Evolutionary conservation across 2,888 invertebrate genomes (phyloP).

Genomic region (Pyrrhia umbra): DNA sequence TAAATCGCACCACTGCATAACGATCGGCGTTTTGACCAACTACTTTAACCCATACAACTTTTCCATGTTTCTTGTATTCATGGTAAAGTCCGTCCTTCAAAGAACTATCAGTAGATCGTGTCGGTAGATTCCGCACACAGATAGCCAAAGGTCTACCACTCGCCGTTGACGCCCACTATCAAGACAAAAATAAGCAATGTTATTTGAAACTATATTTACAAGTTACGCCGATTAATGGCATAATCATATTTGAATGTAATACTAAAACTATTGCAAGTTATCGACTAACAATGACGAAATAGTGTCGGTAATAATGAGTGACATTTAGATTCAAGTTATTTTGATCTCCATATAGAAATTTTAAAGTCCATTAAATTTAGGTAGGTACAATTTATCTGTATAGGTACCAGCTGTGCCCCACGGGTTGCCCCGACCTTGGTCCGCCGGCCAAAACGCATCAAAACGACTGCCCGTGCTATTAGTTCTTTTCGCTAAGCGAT

Average conservation of each 20-base stretch:
- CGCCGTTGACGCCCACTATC: constrained; percentile 92
- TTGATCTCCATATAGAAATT: too few relatives aligned
- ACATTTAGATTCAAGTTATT: too few relatives aligned
- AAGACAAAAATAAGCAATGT: constrained; percentile 61
- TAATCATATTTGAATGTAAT: too few relatives aligned
- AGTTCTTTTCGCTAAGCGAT: too few relatives aligned
- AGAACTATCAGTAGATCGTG: constrained; percentile 97
- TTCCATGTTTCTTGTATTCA: constrained; percentile 99
- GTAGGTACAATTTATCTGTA: too few relatives aligned
- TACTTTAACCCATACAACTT: constrained; percentile 98
- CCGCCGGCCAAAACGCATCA: too few relatives aligned
- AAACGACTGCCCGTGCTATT: too few relatives aligned
- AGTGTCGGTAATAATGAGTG: too few relatives aligned
- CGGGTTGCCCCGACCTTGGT: too few relatives aligned
- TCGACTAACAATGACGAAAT: neutral
- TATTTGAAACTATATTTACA: constrained; percentile 44
- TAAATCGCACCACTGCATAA: constrained; percentile 97
- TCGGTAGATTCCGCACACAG: constrained; percentile 97
- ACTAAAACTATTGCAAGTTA: too few relatives aligned
- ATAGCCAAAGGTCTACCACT: constrained; percentile 94
- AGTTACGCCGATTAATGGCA: constrained; percentile 14
- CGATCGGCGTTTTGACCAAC: constrained; percentile 97
- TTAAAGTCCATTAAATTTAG: too few relatives aligned
- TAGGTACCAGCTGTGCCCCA: too few relatives aligned
- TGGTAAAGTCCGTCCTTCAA: constrained; percentile 99